Base-by-base conservation (phyloP, 2,797 vertebrate genomes). In the Garrulus glandarius region DNA sequence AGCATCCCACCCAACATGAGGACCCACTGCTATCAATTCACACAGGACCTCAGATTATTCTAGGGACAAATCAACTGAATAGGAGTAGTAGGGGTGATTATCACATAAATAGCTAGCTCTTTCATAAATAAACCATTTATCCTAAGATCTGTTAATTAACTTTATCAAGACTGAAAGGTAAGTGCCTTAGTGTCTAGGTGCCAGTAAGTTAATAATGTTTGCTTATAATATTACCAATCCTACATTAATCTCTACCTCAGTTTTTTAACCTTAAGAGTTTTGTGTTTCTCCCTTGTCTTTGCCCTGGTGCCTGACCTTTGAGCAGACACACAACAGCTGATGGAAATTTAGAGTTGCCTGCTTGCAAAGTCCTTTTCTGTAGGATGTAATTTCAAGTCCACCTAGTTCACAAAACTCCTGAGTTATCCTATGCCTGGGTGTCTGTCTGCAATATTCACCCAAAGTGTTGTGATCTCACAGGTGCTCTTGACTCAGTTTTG, bases 81-180 rank as follows among this genome's bases (percentile, higher is more conserved):
- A 53, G 0, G 1, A 95, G 57, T 20, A 75, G 65, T 27, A 56
- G 46, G 17, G 20, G 23, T 81, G 24, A 64, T 85, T 72, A 52
- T 69, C 61, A 72, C 59, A 44, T 49, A 89, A 92, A 93, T 34
- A 92, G 4, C 26, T 69, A 87, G 2, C 15, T 84, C 19, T 74
- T 57, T n/a, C 26, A 23, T 78, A 89, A 81, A 82, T 72, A 68
- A 89, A 75, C 24, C 14, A 37, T 84, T 92, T 93, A 65, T 86
- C 69, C 27, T 72, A 47, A 59, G 39, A 94, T 96, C 72, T 93
- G 29, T 79, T 90, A 78, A 92, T 93, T 95, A 95, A 63, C 72
- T 90, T 93, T 78, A 80, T 92, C 22, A 91, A 50, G 61, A 65
- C 11, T 61, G 47, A 72, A 68, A 92, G 29, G 36, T 65, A 89